Base-by-base conservation (phyloP, 2,888 invertebrate genomes). In the Coenonympha arcania region DNA sequence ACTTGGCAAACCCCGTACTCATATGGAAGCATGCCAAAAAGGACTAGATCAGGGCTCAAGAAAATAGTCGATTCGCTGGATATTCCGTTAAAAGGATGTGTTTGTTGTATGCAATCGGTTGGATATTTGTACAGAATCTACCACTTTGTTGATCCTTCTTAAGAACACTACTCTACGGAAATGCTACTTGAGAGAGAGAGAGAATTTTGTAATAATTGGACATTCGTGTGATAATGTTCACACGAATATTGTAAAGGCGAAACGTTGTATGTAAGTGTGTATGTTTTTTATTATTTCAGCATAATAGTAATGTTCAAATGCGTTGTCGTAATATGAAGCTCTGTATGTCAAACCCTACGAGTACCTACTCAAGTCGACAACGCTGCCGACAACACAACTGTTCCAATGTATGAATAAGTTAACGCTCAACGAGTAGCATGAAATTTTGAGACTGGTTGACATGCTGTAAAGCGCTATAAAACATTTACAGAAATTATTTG, bases 21-120 rank as follows among this genome's bases (percentile, higher is more conserved):
- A 68, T 66, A 68, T 68, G 68, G 69, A 69, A 76, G 71, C 73
- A 76, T 76, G 42, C 42, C 42, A 76, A 73, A 68, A 76, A 64
- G 60, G 65, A 56, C 60, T 61, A 70, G 54, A 55, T 37, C 39
- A 48, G 36, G 69, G 69, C 67, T 60, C 66, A 73, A 71, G 68
- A 71, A 72, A 74, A 71, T 71, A 66, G 66, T 66, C 66, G 66
- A 66, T 71, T 73, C 71, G 58, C 53, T 54, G 59, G 60, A 62
- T 69, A 69, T 73, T 73, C 68, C 66, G 70, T 68, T 69, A 68
- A 71, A 73, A 71, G 65, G 60, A 57, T 62, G 58, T 57, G 57
- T 61, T 58, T 26, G 42, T 52, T 61, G 65, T 59, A 58, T 58
- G 50, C 55, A 55, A 57, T 52, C 60, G 48, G 40, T 58, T 55